Evolutionary conservation across 2,797 vertebrate species (phyloP).

Genomic region (Pangasius sanitwongsei): DNA sequence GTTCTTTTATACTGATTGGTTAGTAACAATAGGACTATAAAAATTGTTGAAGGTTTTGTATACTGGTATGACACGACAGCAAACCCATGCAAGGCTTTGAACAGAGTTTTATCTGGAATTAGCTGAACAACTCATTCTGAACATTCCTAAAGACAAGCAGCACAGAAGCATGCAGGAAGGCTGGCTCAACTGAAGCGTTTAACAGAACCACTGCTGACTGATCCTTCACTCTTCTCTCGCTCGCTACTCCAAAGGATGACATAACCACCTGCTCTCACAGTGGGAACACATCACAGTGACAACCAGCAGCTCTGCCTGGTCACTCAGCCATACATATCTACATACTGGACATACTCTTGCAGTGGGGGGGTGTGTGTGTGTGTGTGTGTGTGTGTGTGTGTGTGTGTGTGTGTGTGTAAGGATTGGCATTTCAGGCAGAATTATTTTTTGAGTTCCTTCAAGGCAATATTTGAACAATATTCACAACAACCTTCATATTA

Average conservation of each 20-base stretch:
- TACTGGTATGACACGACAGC: neutral
- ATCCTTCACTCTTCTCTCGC: conserved; percentile 49
- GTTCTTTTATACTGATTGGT: neutral
- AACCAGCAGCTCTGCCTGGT: neutral
- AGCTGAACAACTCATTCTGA: neutral
- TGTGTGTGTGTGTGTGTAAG: neutral
- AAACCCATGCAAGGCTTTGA: neutral
- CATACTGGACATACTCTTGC: neutral
- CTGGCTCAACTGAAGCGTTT: neutral
- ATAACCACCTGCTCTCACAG: conserved; percentile 60
- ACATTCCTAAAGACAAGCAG: neutral
- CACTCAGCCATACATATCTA: neutral
- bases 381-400: neutral
- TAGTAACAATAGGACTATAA: neutral
- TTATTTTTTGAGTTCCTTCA: neutral
- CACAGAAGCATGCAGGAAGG: neutral
- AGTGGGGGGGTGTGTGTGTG: neutral
- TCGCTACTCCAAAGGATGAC: conserved; percentile 60
- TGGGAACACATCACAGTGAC: neutral
- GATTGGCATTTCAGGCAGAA: neutral
- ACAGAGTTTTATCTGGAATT: neutral
- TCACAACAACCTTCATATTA: neutral
- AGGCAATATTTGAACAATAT: neutral
- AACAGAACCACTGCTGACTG: neutral
- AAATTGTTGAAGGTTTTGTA: neutral